Percentiles rank a stretch among this genome's conserved stretches.
Evolutionary conservation across 2,888 invertebrate species (phyloP).

Genomic region (Mongoloraphidia duomilia): DNA sequence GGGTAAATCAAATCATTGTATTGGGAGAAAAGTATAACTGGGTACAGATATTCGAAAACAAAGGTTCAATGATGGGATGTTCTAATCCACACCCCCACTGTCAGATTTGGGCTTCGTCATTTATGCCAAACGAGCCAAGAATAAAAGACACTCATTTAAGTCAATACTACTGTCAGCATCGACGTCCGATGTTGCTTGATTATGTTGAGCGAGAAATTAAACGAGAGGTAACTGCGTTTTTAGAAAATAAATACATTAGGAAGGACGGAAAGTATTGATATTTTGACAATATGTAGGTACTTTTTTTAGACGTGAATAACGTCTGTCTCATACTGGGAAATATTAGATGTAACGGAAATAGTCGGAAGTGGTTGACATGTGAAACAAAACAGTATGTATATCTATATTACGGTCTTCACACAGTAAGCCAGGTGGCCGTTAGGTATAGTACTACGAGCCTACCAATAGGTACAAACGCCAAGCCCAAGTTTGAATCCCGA

Average conservation of each 20-base stretch:
- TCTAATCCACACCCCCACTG: constrained; percentile 98
- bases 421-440: too few species aligned
- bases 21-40: constrained; percentile 66
- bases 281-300: too few species aligned
- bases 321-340: too few species aligned
- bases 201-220: constrained; percentile 67
- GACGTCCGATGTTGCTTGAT: constrained; percentile 61
- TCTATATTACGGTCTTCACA: too few species aligned
- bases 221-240: constrained; percentile 38
- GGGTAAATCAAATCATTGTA: constrained; percentile 62
- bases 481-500: too few species aligned
- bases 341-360: too few species aligned
- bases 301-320: too few species aligned
- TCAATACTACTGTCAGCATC: constrained; percentile 58
- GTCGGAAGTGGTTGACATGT: too few species aligned
- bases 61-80: constrained; percentile 92
- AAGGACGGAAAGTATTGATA: too few species aligned
- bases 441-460: too few species aligned
- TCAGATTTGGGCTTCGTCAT: constrained; percentile 94
- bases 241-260: constrained; percentile 1
- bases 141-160: constrained; percentile 62
- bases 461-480: too few species aligned
- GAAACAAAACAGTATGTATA: too few species aligned
- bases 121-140: constrained; percentile 75
- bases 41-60: constrained; percentile 98